Base-by-base conservation (phyloP, 2,797 vertebrate species). In the Pristis pectinata region DNA sequence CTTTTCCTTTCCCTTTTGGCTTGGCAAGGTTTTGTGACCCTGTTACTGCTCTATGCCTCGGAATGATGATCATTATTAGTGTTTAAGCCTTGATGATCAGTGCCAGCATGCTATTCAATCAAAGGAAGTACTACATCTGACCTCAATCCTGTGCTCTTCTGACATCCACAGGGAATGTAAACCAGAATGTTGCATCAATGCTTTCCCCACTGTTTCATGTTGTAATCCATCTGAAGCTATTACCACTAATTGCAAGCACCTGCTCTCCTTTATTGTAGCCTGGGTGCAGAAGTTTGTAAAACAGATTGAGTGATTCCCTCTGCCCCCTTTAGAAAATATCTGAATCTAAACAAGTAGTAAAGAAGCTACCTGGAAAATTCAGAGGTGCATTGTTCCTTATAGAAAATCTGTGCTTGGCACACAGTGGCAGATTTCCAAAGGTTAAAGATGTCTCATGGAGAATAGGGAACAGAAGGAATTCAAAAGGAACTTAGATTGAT, bases 101-200 rank as follows among this genome's bases (percentile, higher is more conserved):
- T 87, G 30, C 83, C 53, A 87, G 30, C 13, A 17, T 34, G 53
- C 83, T 59, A 34, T 56, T 85, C 27, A 61, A 37, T 37, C 85
- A 64, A 24, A 91, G 87, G n/a, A 24, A 64, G 34, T 91, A 61
- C n/a, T 89, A 37, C 30, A 87, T 37, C 59, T 67, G 87, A 91
- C 87, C 37, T 44, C 79, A 80, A 80, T 80, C 79, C 79, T 41
- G 87, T 64, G 59, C 24, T 91, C 87, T 64, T 61, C n/a, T 80
- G n/a, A 2, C 87, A 64, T 85, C 24, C 49, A 85, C 82, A 44
- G 79, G 79, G 79, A 80, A 44, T 27, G 41, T 44, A 80, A 80
- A 44, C 17, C 79, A 59, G 87, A 89, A 64, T 91, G 15, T 64
- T 7, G 37, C 19, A 41, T n/a, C 85, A 91, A 24, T 24, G n/a